Evolutionary conservation across 2,113 vertebrate genomes (phyloP).

Genomic region (Acrocephalus kingi): DNA sequence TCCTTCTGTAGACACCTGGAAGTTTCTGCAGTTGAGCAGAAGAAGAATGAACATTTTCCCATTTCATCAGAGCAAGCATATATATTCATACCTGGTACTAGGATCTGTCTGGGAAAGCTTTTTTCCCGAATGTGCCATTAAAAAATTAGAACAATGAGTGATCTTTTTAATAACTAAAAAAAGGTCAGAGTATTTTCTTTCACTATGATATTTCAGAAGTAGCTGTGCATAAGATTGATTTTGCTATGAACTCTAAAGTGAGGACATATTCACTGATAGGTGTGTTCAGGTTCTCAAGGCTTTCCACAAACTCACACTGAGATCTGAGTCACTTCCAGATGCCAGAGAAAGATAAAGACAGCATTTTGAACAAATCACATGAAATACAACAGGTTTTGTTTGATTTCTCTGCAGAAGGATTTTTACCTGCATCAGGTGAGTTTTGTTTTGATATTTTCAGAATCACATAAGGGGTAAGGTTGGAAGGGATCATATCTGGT

Average conservation of each 20-base stretch:
- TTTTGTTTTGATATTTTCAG: background rate
- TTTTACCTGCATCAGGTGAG: background rate
- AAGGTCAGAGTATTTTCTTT: background rate
- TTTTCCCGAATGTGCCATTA: background rate
- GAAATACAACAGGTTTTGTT: background rate
- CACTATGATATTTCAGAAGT: background rate
- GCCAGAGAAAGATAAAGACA: background rate
- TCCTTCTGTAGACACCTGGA: background rate
- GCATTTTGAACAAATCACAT: background rate
- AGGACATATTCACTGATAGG: background rate
- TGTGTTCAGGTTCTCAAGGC: background rate
- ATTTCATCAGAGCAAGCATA: background rate
- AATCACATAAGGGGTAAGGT: background rate
- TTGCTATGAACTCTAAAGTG: background rate
- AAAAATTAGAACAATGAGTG: background rate
- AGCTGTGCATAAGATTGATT: background rate
- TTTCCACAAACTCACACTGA: background rate
- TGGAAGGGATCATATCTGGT: background rate
- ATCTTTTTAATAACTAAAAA: conserved; percentile 30
- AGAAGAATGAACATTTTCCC: background rate
- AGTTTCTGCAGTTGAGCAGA: background rate
- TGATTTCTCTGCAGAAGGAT: background rate
- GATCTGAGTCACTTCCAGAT: background rate
- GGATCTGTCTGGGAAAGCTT: background rate
- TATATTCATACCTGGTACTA: background rate